Evolutionary conservation across 2,888 invertebrate species (phyloP).

Genomic region (Drosophila robusta): DNA sequence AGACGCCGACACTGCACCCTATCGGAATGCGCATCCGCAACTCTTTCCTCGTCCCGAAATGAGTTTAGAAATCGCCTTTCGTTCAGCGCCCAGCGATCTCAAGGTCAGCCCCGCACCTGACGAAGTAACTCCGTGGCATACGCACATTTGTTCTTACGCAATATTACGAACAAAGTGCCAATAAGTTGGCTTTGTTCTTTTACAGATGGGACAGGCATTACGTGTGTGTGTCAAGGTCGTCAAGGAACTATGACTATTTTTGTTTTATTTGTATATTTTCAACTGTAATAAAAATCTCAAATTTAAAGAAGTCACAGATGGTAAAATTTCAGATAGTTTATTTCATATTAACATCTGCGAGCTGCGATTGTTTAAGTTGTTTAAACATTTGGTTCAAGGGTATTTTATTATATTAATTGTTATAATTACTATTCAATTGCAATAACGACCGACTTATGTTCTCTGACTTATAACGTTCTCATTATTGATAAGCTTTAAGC

Average conservation of each 20-base stretch:
- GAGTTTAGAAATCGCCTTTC: constrained; percentile 61
- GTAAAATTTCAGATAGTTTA: background rate
- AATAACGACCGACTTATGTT: too few species aligned
- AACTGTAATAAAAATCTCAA: background rate
- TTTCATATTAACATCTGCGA: too few species aligned
- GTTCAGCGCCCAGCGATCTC: constrained; percentile 28
- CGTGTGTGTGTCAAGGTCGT: constrained; percentile 38
- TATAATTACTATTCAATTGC: too few species aligned
- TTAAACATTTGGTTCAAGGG: too few species aligned
- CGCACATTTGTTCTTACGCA: constrained; percentile 39
- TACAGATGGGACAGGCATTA: constrained; percentile 4
- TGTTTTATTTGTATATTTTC: background rate
- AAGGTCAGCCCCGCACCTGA: constrained; percentile 66
- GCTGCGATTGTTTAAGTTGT: too few species aligned
- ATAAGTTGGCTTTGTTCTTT: background rate
- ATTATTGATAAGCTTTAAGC: too few species aligned
- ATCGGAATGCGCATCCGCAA: constrained; percentile 43
- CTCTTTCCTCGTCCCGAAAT: constrained; percentile 65
- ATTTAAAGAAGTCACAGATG: background rate
- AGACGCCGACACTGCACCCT: constrained; percentile 1
- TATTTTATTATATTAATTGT: too few species aligned
- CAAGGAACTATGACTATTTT: constrained; percentile 17
- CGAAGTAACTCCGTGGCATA: constrained; percentile 1
- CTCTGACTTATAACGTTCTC: too few species aligned
- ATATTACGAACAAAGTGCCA: constrained; percentile 35